Conservation (phyloP, 2,797 vertebrate species). For the Lepus townsendii region DNA sequence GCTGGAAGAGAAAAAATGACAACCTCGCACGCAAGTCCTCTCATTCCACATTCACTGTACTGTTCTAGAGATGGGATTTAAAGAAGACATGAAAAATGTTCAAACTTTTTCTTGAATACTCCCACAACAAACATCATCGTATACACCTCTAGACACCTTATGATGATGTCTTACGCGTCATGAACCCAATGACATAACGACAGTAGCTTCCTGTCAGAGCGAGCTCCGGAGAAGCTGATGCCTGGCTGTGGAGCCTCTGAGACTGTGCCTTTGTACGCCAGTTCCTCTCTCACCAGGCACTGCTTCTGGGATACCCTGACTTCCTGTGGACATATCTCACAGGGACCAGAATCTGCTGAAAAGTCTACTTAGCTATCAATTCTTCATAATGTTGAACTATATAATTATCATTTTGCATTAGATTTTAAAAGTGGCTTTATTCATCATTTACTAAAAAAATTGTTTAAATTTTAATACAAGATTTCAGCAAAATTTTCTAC, state of each 20-base stretch:
- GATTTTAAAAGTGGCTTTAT: neutral
- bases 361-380: neutral
- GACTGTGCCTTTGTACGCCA: neutral
- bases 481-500: neutral
- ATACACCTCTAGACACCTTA: neutral
- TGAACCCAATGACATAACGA: neutral
- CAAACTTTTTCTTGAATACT: neutral
- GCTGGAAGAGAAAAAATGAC: neutral
- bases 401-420: neutral
- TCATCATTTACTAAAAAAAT: neutral
- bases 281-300: neutral
- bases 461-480: neutral
- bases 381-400: neutral
- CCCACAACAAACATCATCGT: neutral
- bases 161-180: neutral
- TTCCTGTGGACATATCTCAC: neutral
- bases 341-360: neutral
- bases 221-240: neutral
- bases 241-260: neutral
- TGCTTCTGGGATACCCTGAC: neutral
- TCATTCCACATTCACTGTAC: neutral
- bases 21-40: neutral
- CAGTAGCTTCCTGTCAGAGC: no score
- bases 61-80: slow-evolving; percentile 5
- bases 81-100: neutral